Conservation (phyloP, 1,140 invertebrate species). For the Drosophila sulfurigaster region DNA sequence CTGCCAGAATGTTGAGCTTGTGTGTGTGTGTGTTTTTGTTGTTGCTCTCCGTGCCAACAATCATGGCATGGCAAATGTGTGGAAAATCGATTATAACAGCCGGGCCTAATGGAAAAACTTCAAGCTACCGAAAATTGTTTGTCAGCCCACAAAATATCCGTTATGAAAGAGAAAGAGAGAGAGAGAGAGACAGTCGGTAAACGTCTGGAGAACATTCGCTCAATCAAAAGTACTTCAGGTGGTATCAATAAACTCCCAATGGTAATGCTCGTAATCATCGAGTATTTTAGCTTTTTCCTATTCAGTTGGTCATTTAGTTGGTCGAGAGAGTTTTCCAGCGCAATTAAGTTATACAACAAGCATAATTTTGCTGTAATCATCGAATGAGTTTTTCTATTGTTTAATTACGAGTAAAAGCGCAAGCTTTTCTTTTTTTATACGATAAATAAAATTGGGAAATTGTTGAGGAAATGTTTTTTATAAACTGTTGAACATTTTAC, state of each 20-base stretch:
- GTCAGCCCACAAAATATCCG: slow-evolving; percentile 38
- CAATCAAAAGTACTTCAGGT: slow-evolving; percentile 15
- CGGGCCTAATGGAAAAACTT: slow-evolving; percentile 61
- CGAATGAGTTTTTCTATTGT: slow-evolving; percentile 63
- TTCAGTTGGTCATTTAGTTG: slow-evolving; percentile 4
- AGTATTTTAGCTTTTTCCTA: slow-evolving; percentile 2
- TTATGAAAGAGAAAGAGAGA: not conserved
- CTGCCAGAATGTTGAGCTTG: slow-evolving; percentile 36
- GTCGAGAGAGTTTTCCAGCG: not conserved
- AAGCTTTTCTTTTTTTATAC: slow-evolving; percentile 27
- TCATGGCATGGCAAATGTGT: slow-evolving; percentile 56
- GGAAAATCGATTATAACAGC: slow-evolving; percentile 67
- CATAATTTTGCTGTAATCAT: slow-evolving; percentile 49
- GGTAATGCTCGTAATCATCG: slow-evolving; percentile 5
- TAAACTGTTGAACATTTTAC: not conserved
- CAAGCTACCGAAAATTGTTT: slow-evolving; percentile 49
- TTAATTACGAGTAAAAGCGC: slow-evolving; percentile 61
- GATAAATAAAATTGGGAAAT: slow-evolving; percentile 41
- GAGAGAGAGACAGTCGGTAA: not conserved
- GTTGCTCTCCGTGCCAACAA: slow-evolving; percentile 22
- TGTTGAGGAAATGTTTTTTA: slow-evolving; percentile 53
- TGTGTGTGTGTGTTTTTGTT: slow-evolving; percentile 3
- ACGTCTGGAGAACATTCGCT: slow-evolving; percentile 13
- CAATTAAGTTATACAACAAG: slow-evolving; percentile 48
- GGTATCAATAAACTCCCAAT: slow-evolving; percentile 9